Evolutionary conservation across 1,140 invertebrate species (phyloP).

Genomic region (Melanaphis sacchari): DNA sequence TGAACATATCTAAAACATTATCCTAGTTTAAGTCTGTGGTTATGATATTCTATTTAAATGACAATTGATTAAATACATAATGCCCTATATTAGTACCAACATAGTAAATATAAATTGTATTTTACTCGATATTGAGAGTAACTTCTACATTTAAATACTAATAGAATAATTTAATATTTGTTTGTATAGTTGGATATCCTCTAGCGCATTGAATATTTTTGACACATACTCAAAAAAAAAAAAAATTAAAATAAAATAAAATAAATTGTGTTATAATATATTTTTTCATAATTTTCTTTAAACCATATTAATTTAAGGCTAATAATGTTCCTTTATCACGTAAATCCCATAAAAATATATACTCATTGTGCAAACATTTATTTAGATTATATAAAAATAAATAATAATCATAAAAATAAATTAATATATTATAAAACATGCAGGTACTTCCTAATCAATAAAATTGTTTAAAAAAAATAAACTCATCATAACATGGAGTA

Average conservation of each 20-base stretch:
- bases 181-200: background rate
- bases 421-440: background rate
- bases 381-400: background rate
- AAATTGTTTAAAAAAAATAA: background rate
- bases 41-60: no score
- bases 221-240: background rate
- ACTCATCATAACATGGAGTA: background rate
- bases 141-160: background rate
- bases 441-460: background rate
- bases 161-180: background rate
- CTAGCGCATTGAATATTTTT: background rate
- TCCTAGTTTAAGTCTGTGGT: no score
- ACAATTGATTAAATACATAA: no score
- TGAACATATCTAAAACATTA: no score
- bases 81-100: no score
- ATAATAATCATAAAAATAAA: background rate
- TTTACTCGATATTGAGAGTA: background rate
- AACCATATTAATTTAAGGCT: background rate
- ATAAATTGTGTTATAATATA: background rate
- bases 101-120: no score
- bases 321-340: background rate
- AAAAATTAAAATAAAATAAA: no score
- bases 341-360: background rate
- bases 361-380: background rate
- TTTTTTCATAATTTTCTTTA: background rate